Evolutionary conservation across 2,888 invertebrate species (phyloP), one percentile per base, ranked within the genome.

Genomic region (Lypha dubia): DNA sequence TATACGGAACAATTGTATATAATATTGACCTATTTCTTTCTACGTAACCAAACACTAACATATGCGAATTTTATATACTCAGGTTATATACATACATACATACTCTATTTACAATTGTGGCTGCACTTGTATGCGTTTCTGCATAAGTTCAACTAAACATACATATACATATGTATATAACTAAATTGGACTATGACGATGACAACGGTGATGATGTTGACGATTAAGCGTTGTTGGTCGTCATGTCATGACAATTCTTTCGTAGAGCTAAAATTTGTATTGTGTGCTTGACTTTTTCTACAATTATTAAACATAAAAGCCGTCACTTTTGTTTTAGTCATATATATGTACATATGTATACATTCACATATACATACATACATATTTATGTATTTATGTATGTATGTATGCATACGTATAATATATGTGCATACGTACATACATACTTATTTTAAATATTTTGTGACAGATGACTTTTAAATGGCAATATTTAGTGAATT

Each of bases 1-100:
- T 41, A 15, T 79, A n/a, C n/a, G 20, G 32, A 71, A 20, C 17
- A 20, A 63, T n/a, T n/a, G 9, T 79, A 79, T 24, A 38, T 70
- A 79, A 9, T 53, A 63, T 62, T 71, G 79, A 79, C 79, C 79
- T 70, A 79, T 79, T 79, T 79, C 53, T 68, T 49, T n/a, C 35
- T 1, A 13, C 13, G 17, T 13, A 22, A 32, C 56, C 28, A 51
- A 15, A 20, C 22, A 22, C 63, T 24, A 49, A 67, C 24, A n/a
- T 17, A 65, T 20, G n/a, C 22, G 44, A 20, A 3, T 49, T n/a
- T 9, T 32, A 11, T 53, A 41, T 41, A 22, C 22, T 60, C n/a
- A 13, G 49, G 22, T 73, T 62, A n/a, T 62, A 22, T 49, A 8
- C 58, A 71, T n/a, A 53, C 9, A 6, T 41, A 49, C 38, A 38